Base-by-base conservation (phyloP, 1,140 invertebrate genomes). In the Drosophila seguyi region DNA sequence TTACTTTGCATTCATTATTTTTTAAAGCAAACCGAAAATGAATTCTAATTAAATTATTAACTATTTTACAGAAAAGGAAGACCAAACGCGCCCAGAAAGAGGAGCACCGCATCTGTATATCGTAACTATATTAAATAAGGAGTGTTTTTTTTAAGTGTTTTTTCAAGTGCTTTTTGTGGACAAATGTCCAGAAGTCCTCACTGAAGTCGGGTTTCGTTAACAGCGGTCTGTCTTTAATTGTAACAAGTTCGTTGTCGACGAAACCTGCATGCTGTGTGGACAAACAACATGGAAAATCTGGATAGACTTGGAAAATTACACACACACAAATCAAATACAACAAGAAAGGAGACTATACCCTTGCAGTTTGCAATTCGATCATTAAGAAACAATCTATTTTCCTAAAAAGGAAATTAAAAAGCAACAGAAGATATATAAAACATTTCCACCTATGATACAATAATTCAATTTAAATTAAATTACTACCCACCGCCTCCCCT, bases 241-340 rank as follows among this genome's bases (percentile, higher is more conserved):
- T 14, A 94, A 93, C 94, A 94, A 96, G 96, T 97, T 97, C 96
- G 96, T 97, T 97, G 96, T 97, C 96, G 96, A 96, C 96, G 96
- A 97, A 97, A 97, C 96, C 96, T 96, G 96, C 96, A 96, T 95
- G 95, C 95, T 96, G 94, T 96, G 94, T 94, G 93, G 93, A 83
- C 61, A 81, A 66, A 50, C 87, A 83, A 78, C 87, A 44, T 20
- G 8, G 4, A 5, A 16, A 20, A 14, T 22, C 20, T 13, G 18
- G 6, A 0, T 14, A 14, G 5, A 4, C 4, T n/a, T 10, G 13
- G 22, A 0, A n/a, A 47, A 25, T 13, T 44, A 20, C 1, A 20
- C 4, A 41, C 7, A 20, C 4, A 39, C 6, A 39, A n/a, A n/a
- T n/a, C 6, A 18, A 18, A n/a, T 7, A 39, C 3, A 39, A 38